These are phyloP conservation scores for Ichneumoninae sp. DNA, from an alignment of 2,888 invertebrate genomes.

Conservation along the genomic window DNA sequence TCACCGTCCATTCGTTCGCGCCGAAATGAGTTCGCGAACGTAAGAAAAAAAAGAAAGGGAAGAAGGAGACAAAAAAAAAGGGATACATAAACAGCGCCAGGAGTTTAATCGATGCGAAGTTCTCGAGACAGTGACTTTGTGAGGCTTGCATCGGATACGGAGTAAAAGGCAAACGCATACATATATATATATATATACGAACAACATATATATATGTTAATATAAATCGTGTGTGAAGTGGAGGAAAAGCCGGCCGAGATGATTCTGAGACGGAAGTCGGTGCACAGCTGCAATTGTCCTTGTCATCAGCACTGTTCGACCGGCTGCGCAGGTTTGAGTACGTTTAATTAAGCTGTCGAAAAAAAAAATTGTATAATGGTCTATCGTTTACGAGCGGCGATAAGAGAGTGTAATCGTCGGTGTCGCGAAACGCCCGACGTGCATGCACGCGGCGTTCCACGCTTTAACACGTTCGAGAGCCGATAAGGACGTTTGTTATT, in stretches of 20 bases:
- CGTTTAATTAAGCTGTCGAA: conserved; percentile 27
- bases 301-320: conserved; percentile 83
- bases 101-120: conserved; percentile 17
- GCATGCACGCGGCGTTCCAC: conserved; percentile 6
- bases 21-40: conserved; percentile 44
- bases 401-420: background rate
- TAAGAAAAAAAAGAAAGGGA: background rate
- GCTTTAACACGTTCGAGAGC: conserved; percentile 2
- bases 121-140: conserved; percentile 29
- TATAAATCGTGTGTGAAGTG: conserved; percentile 21
- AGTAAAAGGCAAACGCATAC: background rate
- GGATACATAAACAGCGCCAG: background rate
- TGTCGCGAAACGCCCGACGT: background rate
- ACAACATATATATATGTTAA: background rate
- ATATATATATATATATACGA: background rate
- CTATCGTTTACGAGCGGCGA: background rate
- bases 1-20: conserved; percentile 38
- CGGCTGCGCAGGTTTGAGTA: conserved; percentile 81
- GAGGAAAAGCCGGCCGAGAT: conserved; percentile 60
- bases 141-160: background rate
- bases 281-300: conserved; percentile 81
- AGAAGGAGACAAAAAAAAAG: background rate
- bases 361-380: background rate
- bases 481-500: conserved; percentile 49
- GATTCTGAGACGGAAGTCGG: conserved; percentile 77